Evolutionary conservation across 2,113 vertebrate species (phyloP).

Genomic region (Fukomys damarensis): DNA sequence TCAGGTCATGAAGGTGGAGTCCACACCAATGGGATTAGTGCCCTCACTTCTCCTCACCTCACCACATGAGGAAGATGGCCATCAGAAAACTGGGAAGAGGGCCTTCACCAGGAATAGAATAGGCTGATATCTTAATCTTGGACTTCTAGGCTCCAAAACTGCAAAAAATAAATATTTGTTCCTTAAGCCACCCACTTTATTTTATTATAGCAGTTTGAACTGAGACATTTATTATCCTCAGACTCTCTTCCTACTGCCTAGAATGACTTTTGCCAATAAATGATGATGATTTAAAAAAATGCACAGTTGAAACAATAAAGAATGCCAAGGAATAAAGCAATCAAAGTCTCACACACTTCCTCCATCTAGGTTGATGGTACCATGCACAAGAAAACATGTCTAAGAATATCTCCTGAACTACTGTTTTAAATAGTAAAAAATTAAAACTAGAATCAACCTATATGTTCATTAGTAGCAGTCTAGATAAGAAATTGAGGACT

Average conservation of each 20-base stretch:
- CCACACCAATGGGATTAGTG: background rate
- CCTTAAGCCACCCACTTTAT: background rate
- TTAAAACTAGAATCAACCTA: background rate
- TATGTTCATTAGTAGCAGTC: background rate
- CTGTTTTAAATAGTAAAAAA: background rate
- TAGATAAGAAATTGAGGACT: background rate
- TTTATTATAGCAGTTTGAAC: background rate
- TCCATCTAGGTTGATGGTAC: background rate
- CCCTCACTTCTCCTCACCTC: background rate
- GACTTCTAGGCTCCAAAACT: background rate
- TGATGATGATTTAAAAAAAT: background rate
- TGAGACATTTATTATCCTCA: background rate
- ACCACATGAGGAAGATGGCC: background rate
- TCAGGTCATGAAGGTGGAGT: background rate
- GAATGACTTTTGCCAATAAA: background rate
- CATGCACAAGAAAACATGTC: background rate
- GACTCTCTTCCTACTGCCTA: background rate
- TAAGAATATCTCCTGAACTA: background rate
- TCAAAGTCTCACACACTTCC: rapidly evolving
- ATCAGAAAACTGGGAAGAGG: background rate
- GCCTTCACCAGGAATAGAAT: background rate
- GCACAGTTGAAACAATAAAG: background rate
- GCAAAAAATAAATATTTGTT: background rate
- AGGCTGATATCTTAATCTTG: background rate
- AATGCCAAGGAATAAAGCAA: background rate